Evolutionary conservation across 2,797 vertebrate species (phyloP), one percentile per base, ranked within the genome.

Genomic region (Selene dorsalis): DNA sequence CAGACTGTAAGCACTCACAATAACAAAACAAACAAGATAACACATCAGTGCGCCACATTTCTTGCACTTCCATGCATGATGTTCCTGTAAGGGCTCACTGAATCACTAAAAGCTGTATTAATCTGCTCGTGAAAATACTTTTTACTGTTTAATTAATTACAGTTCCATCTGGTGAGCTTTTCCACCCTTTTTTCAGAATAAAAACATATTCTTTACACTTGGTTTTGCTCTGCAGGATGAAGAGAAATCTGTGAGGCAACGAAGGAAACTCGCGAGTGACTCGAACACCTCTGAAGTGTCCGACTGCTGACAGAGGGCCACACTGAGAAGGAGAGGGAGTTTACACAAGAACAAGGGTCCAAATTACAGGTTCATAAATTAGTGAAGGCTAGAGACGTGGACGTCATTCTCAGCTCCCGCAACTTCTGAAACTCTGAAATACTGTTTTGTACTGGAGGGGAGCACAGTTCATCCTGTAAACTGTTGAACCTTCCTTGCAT

Each of bases 221-320:
- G 75, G 26, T 77, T 58, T 57, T 53, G 28, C 26, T 69, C 20
- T 69, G 24, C 70, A 96, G 95, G 94, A 95, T 32, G 95, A 95
- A 76, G 93, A 94, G 28, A 95, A 94, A 86, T 88, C 89, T 12
- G 89, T 95, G 58, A 90, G 95, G 45, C 94, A 93, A 69, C 92
- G 95, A 62, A 89, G 88, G 75, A 93, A 91, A 75, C 69, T 91
- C 32, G 41, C 91, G 77, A 94, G 88, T 20, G 95, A 95, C 73
- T 91, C 93, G 60, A 94, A 93, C 90, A 87, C 90, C 43, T 94
- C 94, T 0, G 95, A 95, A 77, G 85, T 95, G 22, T 95, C 94
- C 0, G 95, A 95, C 89, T 94, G 91, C 90, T 95, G 93, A 95
- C 89, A 84, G 73, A 65, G 79, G 73, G 64, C 68, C 48, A 43